Evolutionary conservation across 2,888 invertebrate species (phyloP), one percentile per base, ranked within the genome.

Genomic region (Yponomeuta plumbellus): DNA sequence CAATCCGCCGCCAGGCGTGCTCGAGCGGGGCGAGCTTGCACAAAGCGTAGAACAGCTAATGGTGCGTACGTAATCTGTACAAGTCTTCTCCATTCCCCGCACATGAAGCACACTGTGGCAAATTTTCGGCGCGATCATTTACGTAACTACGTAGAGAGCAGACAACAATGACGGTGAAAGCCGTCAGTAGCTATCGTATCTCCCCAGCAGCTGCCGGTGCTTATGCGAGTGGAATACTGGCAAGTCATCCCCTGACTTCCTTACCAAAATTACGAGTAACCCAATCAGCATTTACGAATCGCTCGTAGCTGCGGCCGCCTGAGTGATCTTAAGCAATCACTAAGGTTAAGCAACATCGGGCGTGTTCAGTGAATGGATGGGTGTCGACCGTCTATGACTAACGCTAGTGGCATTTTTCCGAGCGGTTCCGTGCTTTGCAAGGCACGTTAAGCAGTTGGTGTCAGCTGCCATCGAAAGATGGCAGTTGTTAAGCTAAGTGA

Each of bases 31-130:
- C 57, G 65, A 69, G 71, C 70, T 21, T 75, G 73, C 80, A 86
- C 84, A 86, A 86, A 83, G 78, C 80, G 81, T 76, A 74, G 78
- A 80, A 79, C 76, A 79, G 73, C 83, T 86, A 88, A 86, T 87
- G 85, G 84, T 79, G 81, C 80, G 83, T 79, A 75, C 79, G 80
- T 86, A 86, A 88, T 85, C 75, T 82, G 77, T 72, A 78, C 80
- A 85, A 85, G 83, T 81, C 84, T 77, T 76, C 80, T 73, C 59
- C 59, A 81, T 84, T 85, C 82, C 80, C 72, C 71, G 75, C 72
- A 64, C 59, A 63, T 52, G 71, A 80, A 78, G 23, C 80, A 2
- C 17, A 52, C 44, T 52, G 44, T 81, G 81, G 80, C 78, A 80
- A 83, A 83, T 82, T 83, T 83, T 81, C 79, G 79, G 44, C 83